Percentiles rank a stretch among this genome's conserved stretches.
Evolutionary conservation across 2,113 vertebrate genomes (phyloP).

Genomic region (Albula goreensis): DNA sequence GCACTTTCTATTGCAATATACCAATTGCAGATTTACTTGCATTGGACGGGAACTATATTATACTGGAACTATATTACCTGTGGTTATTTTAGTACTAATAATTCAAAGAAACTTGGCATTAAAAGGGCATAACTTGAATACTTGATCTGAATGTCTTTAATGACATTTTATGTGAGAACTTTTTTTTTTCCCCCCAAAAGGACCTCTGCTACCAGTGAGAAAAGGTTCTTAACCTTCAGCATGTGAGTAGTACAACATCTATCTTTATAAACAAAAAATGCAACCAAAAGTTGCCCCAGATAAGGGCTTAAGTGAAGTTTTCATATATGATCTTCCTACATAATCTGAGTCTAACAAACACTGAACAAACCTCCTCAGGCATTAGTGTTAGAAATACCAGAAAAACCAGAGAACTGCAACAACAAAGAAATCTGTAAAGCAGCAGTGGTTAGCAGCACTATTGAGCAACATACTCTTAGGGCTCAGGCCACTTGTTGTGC

Average conservation of each 20-base stretch:
- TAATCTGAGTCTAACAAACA: background rate
- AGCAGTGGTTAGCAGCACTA: slow-evolving; percentile 51
- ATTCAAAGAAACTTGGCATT: background rate
- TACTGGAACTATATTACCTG: background rate
- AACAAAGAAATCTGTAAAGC: slow-evolving; percentile 45
- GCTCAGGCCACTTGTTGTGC: slow-evolving; percentile 78
- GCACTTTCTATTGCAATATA: background rate
- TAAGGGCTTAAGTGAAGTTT: background rate
- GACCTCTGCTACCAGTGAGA: background rate
- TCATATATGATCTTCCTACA: background rate
- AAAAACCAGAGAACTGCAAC: slow-evolving; percentile 48
- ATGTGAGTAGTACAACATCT: background rate
- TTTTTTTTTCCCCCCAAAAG: background rate
- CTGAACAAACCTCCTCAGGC: background rate
- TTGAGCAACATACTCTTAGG: slow-evolving; percentile 65
- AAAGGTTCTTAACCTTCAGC: background rate
- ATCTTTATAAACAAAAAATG: background rate
- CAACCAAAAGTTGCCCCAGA: background rate
- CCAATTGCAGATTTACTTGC: background rate
- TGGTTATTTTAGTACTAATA: background rate
- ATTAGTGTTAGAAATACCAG: slow-evolving; percentile 31
- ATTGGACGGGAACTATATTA: background rate
- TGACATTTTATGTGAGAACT: background rate
- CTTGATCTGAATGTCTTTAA: too few relatives aligned
- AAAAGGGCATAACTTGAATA: too few relatives aligned